Evolutionary conservation across 2,888 invertebrate species (phyloP).

Genomic region (Lapara coniferarum): DNA sequence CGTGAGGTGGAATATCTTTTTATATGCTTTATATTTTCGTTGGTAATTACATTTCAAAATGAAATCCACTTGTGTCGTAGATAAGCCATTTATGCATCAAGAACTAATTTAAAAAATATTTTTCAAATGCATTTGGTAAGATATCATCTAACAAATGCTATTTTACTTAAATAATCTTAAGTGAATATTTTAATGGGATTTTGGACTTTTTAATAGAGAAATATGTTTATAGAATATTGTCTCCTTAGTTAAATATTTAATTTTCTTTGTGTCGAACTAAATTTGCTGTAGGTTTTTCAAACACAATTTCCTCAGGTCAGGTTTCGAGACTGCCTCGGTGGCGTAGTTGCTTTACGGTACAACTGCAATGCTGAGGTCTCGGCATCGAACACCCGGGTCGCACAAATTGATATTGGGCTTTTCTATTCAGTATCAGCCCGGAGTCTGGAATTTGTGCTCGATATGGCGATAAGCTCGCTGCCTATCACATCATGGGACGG

Average conservation of each 20-base stretch:
- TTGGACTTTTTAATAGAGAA: neutral
- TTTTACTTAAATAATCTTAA: neutral
- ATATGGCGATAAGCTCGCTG: no score
- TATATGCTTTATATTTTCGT: conserved; percentile 8
- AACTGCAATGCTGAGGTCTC: no score
- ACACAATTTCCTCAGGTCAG: no score
- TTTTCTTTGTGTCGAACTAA: no score
- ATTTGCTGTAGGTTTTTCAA: no score
- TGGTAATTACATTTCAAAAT: conserved; percentile 7
- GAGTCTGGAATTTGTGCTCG: no score
- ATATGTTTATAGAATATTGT: neutral
- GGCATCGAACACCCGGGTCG: no score
- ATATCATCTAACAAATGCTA: neutral
- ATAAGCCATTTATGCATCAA: neutral
- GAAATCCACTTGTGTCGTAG: neutral
- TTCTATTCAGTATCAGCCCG: no score
- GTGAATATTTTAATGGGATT: neutral
- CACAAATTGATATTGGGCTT: no score
- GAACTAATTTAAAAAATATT: neutral
- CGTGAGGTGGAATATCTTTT: conserved; percentile 9
- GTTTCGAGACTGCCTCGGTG: no score
- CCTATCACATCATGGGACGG: no score
- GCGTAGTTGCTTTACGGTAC: no score
- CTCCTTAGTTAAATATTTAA: neutral
- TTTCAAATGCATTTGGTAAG: neutral